phyloP scores from a whole-genome alignment of 1,140 invertebrate genomes.

The Acyrthosiphon pisum region DNA sequence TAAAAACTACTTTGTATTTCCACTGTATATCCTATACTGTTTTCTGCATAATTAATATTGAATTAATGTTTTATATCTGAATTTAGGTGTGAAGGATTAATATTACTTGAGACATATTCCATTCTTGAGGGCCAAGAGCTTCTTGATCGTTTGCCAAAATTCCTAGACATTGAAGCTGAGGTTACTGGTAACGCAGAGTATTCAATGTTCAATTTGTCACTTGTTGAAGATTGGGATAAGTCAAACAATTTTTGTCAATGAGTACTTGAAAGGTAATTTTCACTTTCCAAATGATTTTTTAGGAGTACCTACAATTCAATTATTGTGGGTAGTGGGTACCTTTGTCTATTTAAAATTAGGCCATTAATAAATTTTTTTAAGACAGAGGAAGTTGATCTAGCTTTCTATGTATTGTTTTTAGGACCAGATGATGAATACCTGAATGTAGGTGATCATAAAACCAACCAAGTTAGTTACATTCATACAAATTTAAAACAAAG shows the following conservation, averaged over 20 bases:
- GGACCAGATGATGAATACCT: constrained; percentile 36
- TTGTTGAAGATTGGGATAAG: constrained; percentile 87
- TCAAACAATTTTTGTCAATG: constrained; percentile 78
- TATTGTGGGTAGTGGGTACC: too few species aligned
- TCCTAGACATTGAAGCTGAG: constrained; percentile 87
- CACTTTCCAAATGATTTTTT: not conserved
- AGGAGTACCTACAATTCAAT: not conserved
- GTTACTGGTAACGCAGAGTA: constrained; percentile 93
- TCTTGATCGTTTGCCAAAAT: constrained; percentile 80
- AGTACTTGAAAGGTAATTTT: constrained; percentile 61
- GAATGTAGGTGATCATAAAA: constrained; percentile 33
- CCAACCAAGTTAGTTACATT: constrained; percentile 38
- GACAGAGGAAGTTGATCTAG: not conserved
- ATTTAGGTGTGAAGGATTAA: constrained; percentile 82
- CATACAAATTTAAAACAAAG: constrained; percentile 26
- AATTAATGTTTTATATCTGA: not conserved
- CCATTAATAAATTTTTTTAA: too few species aligned
- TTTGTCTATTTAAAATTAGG: too few species aligned
- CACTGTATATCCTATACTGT: not conserved
- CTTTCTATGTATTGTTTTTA: not conserved
- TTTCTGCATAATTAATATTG: not conserved
- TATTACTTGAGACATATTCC: constrained; percentile 95
- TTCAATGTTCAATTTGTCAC: constrained; percentile 96
- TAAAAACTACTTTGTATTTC: not conserved
- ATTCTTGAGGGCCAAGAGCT: constrained; percentile 76